A percentile compares a stretch with the other conserved stretches of the same genome.
phyloP scores from a whole-genome alignment of 1,140 invertebrate genomes.

The Bombus confusus region DNA sequence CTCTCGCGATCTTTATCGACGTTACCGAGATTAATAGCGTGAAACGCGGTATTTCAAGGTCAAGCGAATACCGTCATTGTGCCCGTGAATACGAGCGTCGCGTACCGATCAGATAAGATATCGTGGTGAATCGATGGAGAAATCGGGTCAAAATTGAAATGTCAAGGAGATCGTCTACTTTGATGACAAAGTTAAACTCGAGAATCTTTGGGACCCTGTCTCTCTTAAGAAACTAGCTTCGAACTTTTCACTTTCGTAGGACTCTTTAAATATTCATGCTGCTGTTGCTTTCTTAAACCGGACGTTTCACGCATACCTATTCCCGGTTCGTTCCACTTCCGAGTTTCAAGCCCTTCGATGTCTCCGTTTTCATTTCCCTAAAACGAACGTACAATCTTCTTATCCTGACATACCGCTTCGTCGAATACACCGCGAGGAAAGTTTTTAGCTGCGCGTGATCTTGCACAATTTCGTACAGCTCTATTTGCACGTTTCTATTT shows the following conservation, averaged over 20 bases:
- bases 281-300: neutral
- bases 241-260: neutral
- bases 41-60: neutral
- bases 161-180: neutral
- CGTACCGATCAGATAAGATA: slow-evolving; percentile 24
- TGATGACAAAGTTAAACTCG: neutral
- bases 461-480: neutral
- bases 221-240: neutral
- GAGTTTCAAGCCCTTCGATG: neutral
- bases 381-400: too few species aligned
- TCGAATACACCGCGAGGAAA: neutral
- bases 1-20: neutral
- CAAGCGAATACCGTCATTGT: neutral
- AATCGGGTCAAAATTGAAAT: slow-evolving; percentile 34
- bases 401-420: neutral
- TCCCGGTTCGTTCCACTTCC: too few species aligned
- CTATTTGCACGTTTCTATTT: slow-evolving; percentile 1
- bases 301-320: neutral
- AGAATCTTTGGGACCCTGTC: neutral
- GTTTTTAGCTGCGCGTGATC: neutral
- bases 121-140: neutral
- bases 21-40: neutral
- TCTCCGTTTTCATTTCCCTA: too few species aligned
- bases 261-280: slow-evolving; percentile 16
- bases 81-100: neutral